phyloP scores from a whole-genome alignment of 2,797 vertebrate species.

The Urophycis tenuis region DNA sequence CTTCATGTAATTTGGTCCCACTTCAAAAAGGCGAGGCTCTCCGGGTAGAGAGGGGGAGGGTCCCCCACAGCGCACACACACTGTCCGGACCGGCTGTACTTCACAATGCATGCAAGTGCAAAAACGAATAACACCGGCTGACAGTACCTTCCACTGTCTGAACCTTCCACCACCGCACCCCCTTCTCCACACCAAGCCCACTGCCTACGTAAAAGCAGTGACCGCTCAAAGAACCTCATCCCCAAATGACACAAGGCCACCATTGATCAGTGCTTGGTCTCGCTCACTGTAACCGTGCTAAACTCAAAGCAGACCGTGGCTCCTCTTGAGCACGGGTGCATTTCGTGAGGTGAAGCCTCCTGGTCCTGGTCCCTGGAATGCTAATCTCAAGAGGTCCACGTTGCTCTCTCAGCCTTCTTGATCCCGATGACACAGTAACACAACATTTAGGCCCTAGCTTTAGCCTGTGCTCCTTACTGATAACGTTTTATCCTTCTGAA shows the following conservation, averaged over 20 bases:
- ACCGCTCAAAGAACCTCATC: neutral
- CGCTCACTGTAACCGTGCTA: neutral
- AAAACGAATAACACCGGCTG: neutral
- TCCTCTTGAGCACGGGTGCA: neutral
- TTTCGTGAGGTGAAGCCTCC: neutral
- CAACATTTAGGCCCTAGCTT: neutral
- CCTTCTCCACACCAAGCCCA: neutral
- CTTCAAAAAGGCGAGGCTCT: neutral
- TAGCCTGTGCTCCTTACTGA: neutral
- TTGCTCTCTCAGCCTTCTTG: neutral
- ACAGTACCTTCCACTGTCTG: neutral
- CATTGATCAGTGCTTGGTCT: neutral
- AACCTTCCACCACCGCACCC: neutral
- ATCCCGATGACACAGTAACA: neutral
- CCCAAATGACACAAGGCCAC: neutral
- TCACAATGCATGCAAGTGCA: neutral
- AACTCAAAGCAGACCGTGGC: neutral
- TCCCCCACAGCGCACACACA: neutral
- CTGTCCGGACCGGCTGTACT: neutral
- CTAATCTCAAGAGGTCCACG: neutral
- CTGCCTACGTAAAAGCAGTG: neutral
- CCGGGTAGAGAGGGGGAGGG: neutral
- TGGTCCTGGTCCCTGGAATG: neutral
- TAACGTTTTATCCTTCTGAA: neutral
- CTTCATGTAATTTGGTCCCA: neutral